Evolutionary conservation across 1,140 invertebrate species (phyloP).

Genomic region (Atta colombica): DNA sequence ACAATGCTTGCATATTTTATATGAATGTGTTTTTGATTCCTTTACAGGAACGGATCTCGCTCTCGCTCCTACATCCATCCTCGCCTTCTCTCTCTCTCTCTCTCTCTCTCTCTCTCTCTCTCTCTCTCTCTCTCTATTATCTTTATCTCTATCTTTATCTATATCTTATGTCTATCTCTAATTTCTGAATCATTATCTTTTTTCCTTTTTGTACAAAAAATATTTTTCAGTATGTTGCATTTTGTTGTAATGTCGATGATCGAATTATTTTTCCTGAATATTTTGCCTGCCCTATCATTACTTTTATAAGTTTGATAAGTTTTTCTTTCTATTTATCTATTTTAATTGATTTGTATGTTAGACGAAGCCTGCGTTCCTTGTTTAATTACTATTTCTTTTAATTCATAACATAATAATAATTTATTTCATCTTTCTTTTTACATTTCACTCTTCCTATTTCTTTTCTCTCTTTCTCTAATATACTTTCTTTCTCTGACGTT

Average conservation of each 20-base stretch:
- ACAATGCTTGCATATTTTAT: conserved; percentile 86
- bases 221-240: conserved; percentile 32
- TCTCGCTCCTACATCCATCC: conserved; percentile 80
- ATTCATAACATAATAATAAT: neutral
- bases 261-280: neutral
- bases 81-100: conserved; percentile 44
- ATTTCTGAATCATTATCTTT: conserved; percentile 14
- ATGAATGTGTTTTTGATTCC: conserved; percentile 87
- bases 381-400: neutral
- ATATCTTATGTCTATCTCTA: conserved; percentile 65
- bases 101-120: conserved; percentile 29
- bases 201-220: neutral
- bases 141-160: conserved; percentile 42
- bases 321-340: neutral
- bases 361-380: conserved; percentile 15
- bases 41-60: conserved; percentile 87
- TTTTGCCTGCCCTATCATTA: neutral
- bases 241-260: conserved; percentile 41
- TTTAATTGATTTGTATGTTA: conserved; percentile 36
- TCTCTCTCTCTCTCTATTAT: conserved; percentile 36
- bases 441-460: conserved; percentile 21
- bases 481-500: conserved; percentile 54
- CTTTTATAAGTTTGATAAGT: conserved; percentile 30
- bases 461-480: conserved; percentile 48
- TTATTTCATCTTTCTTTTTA: conserved; percentile 19